Base-by-base conservation (phyloP, 2,113 vertebrate species). In the Syngnathus floridae region DNA sequence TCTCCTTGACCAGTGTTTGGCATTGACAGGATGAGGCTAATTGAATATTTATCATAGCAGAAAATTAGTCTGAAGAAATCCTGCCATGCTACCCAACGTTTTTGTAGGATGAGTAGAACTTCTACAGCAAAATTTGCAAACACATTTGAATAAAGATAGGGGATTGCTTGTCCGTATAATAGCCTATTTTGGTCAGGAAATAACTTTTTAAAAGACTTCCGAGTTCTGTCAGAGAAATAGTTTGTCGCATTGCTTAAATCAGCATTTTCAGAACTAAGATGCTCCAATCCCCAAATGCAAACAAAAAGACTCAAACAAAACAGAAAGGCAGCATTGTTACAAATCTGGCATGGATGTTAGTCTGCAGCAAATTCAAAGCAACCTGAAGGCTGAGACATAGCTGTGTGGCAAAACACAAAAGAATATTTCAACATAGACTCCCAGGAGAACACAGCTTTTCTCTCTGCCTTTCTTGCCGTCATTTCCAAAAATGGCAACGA, bases 221-320 rank as follows among this genome's bases (percentile, higher is more conserved):
- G 43, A 14, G 11, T 45, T 45, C 13, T 17, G n/a, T 65, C 40
- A 59, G 57, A 66, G 49, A 45, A 62, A 14, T 36, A 56, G 58
- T 66, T 68, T 59, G 54, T 69, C 40, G 56, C 41, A 75, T 67
- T 12, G 48, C 36, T 64, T 62, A 66, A 71, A 69, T 74, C 68
- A 79, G 52, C 10, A 38, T 69, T 43, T 61, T 64, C 38, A 38
- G 40, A 72, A 72, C 61, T 59, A 8, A 71, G 55, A 70, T 40
- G 54, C 40, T 37, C 60, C 54, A 17, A 22, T 21, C 4, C 46
- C 51, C 46, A 52, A 45, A 64, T 46, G 61, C 51, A 70, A 51
- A 66, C 11, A 59, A 2, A 48, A 13, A 41, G 31, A 62, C 74
- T 65, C 26, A 31, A 31, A 31, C 26, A 31, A 58, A 67, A 59